A percentile compares a stretch with the other conserved stretches of the same genome.
These are phyloP conservation scores for Asbolus verrucosus DNA, from an alignment of 1,140 invertebrate species.

Conservation along the genomic window DNA sequence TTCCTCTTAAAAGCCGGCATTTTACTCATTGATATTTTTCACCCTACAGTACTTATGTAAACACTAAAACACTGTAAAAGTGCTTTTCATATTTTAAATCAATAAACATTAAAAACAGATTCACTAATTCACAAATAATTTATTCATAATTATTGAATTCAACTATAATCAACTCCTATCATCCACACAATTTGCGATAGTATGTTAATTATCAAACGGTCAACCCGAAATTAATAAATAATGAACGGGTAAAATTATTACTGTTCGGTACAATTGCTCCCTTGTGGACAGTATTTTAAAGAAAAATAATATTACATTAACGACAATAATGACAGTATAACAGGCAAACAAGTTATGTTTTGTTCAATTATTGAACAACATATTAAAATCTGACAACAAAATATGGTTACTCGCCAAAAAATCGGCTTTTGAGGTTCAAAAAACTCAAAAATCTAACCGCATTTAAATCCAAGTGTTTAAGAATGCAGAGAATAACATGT, in stretches of 20 bases:
- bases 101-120: slow-evolving; percentile 21
- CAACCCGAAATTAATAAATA: too few species aligned
- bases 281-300: too few species aligned
- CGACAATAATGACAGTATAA: not conserved
- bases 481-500: not conserved
- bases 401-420: slow-evolving; percentile 9
- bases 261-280: too few species aligned
- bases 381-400: slow-evolving; percentile 12
- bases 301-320: too few species aligned
- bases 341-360: not conserved
- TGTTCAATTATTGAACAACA: slow-evolving; percentile 1
- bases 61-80: slow-evolving; percentile 29
- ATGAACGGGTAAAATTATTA: too few species aligned
- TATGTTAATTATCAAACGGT: too few species aligned
- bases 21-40: slow-evolving; percentile 27
- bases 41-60: slow-evolving; percentile 8
- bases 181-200: too few species aligned
- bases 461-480: too few species aligned
- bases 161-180: too few species aligned
- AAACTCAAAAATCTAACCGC: too few species aligned
- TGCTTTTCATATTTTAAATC: slow-evolving; percentile 20
- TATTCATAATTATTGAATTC: too few species aligned
- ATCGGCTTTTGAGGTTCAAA: too few species aligned
- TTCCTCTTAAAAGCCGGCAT: slow-evolving; percentile 30
- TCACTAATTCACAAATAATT: slow-evolving; percentile 13